Base-by-base conservation (phyloP, 2,888 invertebrate species). In the Drosophila suboccidentalis region DNA sequence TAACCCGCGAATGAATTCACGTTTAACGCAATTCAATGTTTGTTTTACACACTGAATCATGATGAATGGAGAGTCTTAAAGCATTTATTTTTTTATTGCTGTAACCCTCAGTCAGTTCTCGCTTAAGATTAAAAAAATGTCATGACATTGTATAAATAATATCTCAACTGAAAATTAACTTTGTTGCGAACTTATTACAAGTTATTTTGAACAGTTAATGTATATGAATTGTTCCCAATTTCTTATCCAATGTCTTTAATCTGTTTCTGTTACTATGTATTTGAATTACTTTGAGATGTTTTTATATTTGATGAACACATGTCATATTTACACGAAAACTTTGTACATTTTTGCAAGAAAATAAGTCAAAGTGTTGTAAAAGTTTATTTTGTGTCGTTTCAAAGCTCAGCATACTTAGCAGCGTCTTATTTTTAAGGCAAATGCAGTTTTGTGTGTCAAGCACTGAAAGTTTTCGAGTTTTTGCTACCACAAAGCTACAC, bases 11-110 rank as follows among this genome's bases (percentile, higher is more conserved):
- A 34, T 53, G 17, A 47, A 69, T 76, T 68, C 63, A 78, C 44
- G 51, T 59, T 72, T 29, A 61, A 75, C 74, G 69, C 60, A 78
- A 47, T 75, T 78, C 70, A 69, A 75, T 75, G 41, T 58, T 59
- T 60, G 43, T 38, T 70, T 53, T 46, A 58, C 44, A 39, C 29
- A 39, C 58, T 55, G 62, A 71, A 66, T 71, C 66, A 66, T 50
- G 61, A 73, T 78, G 66, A 61, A 75, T 22, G 46, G 36, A 36
- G 53, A 36, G 15, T 19, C 4, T 43, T 6, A 32, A 13, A 32
- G 29, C 10, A 6, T 34, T 26, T n/a, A 10, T 4, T 26, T 13
- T 17, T 49, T 17, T 19, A 2, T 19, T 29, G 9, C 17, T 62
- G 36, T 44, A 55, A 50, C 71, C 58, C 62, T 71, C 63, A 55